A percentile compares a stretch with the other conserved stretches of the same genome.
Evolutionary conservation across 2,113 vertebrate species (phyloP).

Genomic region (Gila orcuttii): DNA sequence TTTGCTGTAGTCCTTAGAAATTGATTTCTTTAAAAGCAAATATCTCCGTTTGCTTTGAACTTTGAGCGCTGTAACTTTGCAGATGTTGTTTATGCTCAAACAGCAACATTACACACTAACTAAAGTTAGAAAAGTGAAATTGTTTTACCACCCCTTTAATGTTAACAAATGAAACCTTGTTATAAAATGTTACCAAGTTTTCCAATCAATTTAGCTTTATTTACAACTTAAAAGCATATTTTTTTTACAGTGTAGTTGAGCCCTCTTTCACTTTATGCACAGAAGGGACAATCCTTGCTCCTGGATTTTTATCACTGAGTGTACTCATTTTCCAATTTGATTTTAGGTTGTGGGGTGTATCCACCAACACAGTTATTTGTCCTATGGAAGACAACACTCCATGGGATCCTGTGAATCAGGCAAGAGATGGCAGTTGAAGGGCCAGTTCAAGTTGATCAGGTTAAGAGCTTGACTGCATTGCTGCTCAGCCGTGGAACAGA

Average conservation of each 20-base stretch:
- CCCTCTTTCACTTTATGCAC: not conserved
- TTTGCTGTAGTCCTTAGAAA: too few species aligned
- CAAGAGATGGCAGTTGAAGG: slow-evolving; percentile 91
- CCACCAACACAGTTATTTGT: not conserved
- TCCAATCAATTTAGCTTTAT: not conserved
- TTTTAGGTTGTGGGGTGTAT: not conserved
- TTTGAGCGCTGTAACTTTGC: too few species aligned
- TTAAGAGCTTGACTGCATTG: slow-evolving; percentile 78
- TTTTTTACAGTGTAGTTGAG: not conserved
- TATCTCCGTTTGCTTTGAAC: too few species aligned
- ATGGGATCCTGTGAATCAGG: slow-evolving; percentile 79
- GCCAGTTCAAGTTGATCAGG: slow-evolving; percentile 72
- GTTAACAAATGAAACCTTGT: too few species aligned
- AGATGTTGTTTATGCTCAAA: too few species aligned
- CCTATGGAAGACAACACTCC: slow-evolving; percentile 83
- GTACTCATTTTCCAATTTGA: not conserved
- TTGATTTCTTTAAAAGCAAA: too few species aligned
- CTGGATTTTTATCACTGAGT: not conserved
- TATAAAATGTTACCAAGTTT: too few species aligned
- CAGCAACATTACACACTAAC: too few species aligned
- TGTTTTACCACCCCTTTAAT: too few species aligned
- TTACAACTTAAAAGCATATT: not conserved
- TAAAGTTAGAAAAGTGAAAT: too few species aligned
- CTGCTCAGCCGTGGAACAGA: slow-evolving; percentile 83
- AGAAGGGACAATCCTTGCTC: not conserved